phyloP scores from a whole-genome alignment of 2,888 invertebrate genomes.

The Meghimatium bilineatum region DNA sequence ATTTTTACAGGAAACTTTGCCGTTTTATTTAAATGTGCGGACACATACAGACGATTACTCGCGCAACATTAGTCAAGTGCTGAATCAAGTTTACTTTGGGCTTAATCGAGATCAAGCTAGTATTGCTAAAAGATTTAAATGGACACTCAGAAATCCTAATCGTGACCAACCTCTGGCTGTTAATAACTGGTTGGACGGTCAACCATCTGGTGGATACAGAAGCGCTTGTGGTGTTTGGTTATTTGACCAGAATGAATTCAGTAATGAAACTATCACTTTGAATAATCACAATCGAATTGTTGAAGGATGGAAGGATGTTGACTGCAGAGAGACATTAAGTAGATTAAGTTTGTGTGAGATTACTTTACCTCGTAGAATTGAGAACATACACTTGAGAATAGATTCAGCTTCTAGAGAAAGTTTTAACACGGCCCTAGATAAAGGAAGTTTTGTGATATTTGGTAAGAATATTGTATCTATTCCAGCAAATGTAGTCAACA shows the following conservation, averaged over 20 bases:
- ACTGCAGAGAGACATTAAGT: not conserved
- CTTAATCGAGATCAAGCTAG: not conserved
- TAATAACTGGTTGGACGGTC: not conserved
- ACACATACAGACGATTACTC: not conserved
- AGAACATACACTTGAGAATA: not conserved
- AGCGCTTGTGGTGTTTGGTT: not conserved
- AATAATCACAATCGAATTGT: not conserved
- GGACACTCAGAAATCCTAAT: not conserved
- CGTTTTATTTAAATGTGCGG: not conserved
- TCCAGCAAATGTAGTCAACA: not conserved
- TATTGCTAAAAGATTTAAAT: not conserved
- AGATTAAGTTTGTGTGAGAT: not conserved
- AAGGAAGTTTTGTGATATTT: not conserved
- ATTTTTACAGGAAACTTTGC: not conserved
- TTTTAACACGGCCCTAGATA: not conserved
- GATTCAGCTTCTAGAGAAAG: not conserved
- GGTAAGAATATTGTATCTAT: slow-evolving; percentile 2
- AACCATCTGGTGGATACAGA: not conserved
- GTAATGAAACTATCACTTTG: not conserved
- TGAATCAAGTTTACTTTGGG: not conserved
- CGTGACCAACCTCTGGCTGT: not conserved
- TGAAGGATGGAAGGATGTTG: not conserved
- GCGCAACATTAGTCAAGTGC: not conserved
- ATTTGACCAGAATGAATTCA: not conserved
- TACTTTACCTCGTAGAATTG: not conserved